These are phyloP conservation scores for Lethocerus indicus DNA, from an alignment of 1,140 invertebrate genomes.

Conservation along the genomic window DNA sequence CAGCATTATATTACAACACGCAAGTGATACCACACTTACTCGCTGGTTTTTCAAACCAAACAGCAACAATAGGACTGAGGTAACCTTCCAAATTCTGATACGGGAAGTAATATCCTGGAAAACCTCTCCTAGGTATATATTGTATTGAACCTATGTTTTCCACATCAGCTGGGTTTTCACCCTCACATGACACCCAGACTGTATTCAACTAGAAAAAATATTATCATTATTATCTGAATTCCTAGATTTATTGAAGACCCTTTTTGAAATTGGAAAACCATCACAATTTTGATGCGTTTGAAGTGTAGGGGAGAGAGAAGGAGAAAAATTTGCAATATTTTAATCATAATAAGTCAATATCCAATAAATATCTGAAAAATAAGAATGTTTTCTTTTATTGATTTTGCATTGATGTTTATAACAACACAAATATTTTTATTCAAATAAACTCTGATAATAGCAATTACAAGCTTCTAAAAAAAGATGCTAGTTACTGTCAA, in stretches of 20 bases:
- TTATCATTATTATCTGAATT: not conserved
- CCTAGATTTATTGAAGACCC: not conserved
- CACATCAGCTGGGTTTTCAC: conserved; percentile 74
- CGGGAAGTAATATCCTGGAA: conserved; percentile 69
- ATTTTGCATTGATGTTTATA: not conserved
- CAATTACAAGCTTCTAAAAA: too few relatives aligned
- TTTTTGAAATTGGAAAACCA: too few relatives aligned
- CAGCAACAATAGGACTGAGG: conserved; percentile 70
- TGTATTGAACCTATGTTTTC: conserved; percentile 69
- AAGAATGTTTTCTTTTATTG: not conserved
- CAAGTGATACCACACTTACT: conserved; percentile 40
- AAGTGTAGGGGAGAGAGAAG: too few relatives aligned
- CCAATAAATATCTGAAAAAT: not conserved
- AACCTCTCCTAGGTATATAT: conserved; percentile 53
- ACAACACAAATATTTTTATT: not conserved
- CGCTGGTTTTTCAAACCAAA: conserved; percentile 59
- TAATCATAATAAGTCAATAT: too few relatives aligned
- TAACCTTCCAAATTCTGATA: conserved; percentile 69
- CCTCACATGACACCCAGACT: conserved; percentile 74
- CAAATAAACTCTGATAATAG: too few relatives aligned
- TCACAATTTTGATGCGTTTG: too few relatives aligned
- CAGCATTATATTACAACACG: too few relatives aligned
- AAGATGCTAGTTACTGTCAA: too few relatives aligned
- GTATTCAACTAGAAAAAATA: conserved; percentile 35
- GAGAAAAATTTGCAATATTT: too few relatives aligned